These are phyloP conservation scores for Pseudochirops corinnae DNA, from an alignment of 2,797 vertebrate species.

Conservation along the genomic window DNA sequence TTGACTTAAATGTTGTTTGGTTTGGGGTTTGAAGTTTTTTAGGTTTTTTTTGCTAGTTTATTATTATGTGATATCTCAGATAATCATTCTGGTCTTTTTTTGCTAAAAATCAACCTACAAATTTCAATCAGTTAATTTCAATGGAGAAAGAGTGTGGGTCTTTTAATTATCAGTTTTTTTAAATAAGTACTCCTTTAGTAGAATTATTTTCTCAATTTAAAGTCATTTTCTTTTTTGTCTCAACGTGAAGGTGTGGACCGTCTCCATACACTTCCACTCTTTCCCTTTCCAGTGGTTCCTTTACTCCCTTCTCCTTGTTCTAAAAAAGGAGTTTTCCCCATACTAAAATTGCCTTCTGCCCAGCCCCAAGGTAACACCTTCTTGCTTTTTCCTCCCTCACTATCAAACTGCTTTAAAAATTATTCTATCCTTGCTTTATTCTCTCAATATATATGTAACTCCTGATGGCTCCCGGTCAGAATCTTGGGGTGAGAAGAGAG, in stretches of 20 bases:
- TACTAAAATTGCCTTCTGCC: constrained; percentile 16
- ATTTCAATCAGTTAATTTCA: not conserved
- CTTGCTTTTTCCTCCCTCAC: not conserved
- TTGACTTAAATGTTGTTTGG: not conserved
- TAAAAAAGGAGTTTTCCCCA: not conserved
- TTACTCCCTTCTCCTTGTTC: not conserved
- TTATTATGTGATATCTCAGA: constrained; percentile 18
- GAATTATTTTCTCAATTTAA: constrained; percentile 53
- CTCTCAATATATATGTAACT: not conserved
- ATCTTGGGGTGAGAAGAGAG: not conserved
- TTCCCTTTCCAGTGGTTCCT: not conserved
- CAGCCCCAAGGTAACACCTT: constrained; percentile 23
- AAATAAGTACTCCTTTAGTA: not conserved
- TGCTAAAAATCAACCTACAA: constrained; percentile 22
- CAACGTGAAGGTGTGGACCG: constrained; percentile 29
- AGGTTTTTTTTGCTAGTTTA: not conserved
- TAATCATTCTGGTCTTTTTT: constrained; percentile 34
- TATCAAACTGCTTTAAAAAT: not conserved
- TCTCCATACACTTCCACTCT: not conserved
- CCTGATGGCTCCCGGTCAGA: not conserved
- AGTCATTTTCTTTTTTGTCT: constrained; percentile 44
- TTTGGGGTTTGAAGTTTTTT: not conserved
- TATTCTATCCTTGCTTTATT: not conserved
- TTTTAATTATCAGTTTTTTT: constrained; percentile 53
- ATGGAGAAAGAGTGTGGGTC: constrained; percentile 8